phyloP scores from a whole-genome alignment of 2,888 invertebrate species.

The Dryobota labecula region DNA sequence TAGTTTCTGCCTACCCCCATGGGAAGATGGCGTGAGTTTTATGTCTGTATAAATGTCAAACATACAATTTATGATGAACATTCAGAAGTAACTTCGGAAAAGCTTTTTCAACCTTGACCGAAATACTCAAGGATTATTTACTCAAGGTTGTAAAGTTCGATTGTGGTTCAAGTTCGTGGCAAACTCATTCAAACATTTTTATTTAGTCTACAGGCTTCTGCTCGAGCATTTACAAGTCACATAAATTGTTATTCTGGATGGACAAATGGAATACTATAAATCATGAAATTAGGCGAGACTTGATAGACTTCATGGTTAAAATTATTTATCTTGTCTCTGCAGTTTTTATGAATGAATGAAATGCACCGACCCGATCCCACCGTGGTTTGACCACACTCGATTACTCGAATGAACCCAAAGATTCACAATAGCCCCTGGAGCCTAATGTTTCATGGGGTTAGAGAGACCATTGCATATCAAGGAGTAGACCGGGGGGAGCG shows the following conservation, averaged over 20 bases:
- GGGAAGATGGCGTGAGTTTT: not conserved
- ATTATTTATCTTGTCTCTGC: not conserved
- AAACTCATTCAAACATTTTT: conserved; percentile 31
- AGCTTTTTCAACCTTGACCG: conserved; percentile 32
- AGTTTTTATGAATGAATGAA: no score
- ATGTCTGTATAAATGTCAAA: not conserved
- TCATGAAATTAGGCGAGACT: not conserved
- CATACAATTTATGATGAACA: conserved; percentile 9
- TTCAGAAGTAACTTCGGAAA: conserved; percentile 14
- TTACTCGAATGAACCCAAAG: no score
- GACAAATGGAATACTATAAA: not conserved
- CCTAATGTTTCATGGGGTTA: no score
- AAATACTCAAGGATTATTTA: conserved; percentile 23
- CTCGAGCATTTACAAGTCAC: no score
- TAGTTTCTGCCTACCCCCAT: not conserved
- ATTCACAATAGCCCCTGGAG: no score
- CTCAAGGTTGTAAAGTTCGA: conserved; percentile 20
- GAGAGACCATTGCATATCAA: no score
- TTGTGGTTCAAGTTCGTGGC: conserved; percentile 38
- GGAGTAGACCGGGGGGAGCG: no score
- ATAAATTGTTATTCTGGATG: not conserved
- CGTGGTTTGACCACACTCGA: no score
- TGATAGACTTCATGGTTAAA: not conserved
- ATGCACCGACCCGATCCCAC: no score
- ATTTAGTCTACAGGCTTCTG: not conserved